Evolutionary conservation across 2,113 vertebrate genomes (phyloP).

Genomic region (Gnathonemus echidnorhynchus): DNA sequence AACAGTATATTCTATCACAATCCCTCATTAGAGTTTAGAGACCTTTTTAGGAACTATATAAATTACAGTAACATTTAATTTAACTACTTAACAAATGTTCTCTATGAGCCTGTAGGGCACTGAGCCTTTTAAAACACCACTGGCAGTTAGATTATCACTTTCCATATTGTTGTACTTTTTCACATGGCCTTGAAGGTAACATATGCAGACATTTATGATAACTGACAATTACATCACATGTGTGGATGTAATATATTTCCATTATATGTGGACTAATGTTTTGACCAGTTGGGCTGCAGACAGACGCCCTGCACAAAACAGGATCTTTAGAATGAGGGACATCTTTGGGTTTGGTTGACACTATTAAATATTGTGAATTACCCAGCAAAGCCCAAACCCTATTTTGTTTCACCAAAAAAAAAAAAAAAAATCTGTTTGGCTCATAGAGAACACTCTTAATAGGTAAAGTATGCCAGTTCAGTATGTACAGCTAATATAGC

Average conservation of each 20-base stretch:
- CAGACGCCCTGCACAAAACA: neutral
- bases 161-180: neutral
- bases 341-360: neutral
- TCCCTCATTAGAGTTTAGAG: neutral
- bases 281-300: neutral
- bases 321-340: neutral
- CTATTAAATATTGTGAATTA: constrained; percentile 11
- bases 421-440: neutral
- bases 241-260: neutral
- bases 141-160: neutral
- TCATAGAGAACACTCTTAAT: neutral
- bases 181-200: neutral
- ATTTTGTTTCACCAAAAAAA: neutral
- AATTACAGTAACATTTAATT: neutral
- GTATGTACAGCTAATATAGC: constrained; percentile 52
- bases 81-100: neutral
- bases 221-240: neutral
- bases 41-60: neutral
- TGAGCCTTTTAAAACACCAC: neutral
- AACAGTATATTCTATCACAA: neutral
- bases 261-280: neutral
- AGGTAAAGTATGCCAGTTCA: constrained; percentile 16
- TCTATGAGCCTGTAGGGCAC: neutral
- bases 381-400: neutral
- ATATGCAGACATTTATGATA: neutral